Evolutionary conservation across 2,113 vertebrate genomes (phyloP), one percentile per base, ranked within the genome.

Genomic region (Ailuropoda melanoleuca): DNA sequence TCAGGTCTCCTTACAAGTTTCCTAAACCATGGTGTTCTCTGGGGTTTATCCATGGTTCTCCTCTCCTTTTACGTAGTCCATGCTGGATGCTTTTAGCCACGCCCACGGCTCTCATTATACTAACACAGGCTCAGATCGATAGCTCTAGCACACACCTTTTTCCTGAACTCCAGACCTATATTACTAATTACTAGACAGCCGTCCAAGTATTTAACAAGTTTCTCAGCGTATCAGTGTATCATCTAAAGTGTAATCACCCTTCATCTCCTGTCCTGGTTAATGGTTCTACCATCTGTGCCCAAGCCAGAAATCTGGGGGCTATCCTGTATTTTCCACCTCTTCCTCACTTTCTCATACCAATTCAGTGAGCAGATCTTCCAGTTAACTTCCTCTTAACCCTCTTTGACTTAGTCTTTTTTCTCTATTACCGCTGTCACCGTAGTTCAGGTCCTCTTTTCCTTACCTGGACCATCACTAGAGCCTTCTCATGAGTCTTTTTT

Each of bases 381-480:
- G 3, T 60, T 83, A 43, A 46, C 26, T 53, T 64, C 64, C 21
- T 96, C 70, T 75, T 80, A 82, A 78, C 88, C 39, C n/a, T 97
- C n/a, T 93, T 93, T 26, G 77, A 0, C 84, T 46, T 72, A 87
- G 21, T 84, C 12, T 94, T 37, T 56, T 74, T 81, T 88, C 64
- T 95, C 46, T 88, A 6, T 74, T 26, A 64, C 24, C 37, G 55
- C 39, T 83, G 10, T 88, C 37, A 48, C 60, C 43, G 91, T 89
- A 88, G 50, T 94, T 92, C 46, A 89, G 53, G 34, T 83, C 64
- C 43, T 66, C 66, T 90, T 96, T 62, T 88, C 68, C 96, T 89
- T 95, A 77, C 18, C 86, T 77, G 12, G 60, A 92, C 66, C 10
- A 83, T 84, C 46, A 60, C 31, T 94, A 55, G 60, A 86, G n/a